These are phyloP conservation scores for Zophobas atratus DNA, from an alignment of 1,140 invertebrate genomes.

Conservation along the genomic window DNA sequence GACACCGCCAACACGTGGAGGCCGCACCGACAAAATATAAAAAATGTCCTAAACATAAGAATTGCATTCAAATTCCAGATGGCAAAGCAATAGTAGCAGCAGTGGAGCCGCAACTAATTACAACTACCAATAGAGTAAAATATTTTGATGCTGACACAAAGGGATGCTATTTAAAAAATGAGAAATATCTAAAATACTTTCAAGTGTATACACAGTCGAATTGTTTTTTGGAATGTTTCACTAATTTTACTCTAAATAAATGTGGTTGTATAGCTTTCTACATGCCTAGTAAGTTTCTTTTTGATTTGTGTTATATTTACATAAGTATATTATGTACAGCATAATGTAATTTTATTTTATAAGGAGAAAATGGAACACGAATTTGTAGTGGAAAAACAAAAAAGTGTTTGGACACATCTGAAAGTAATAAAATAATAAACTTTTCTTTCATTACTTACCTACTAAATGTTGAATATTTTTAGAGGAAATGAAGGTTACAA, in stretches of 20 bases:
- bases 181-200: constrained; percentile 72
- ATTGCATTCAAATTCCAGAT: constrained; percentile 72
- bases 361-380: too few species aligned
- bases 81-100: constrained; percentile 70
- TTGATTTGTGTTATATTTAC: too few species aligned
- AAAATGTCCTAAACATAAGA: too few species aligned
- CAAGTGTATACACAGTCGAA: constrained; percentile 74
- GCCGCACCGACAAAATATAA: too few species aligned
- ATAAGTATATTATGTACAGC: too few species aligned
- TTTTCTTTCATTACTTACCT: background rate
- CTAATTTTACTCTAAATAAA: constrained; percentile 72
- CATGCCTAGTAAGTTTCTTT: constrained; percentile 73
- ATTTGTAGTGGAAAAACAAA: too few species aligned
- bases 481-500: background rate
- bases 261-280: constrained; percentile 75
- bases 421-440: background rate
- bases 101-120: constrained; percentile 77
- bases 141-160: constrained; percentile 71
- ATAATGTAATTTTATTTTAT: too few species aligned
- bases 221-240: constrained; percentile 76
- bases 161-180: constrained; percentile 74
- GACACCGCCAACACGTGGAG: too few species aligned
- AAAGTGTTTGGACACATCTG: background rate
- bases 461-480: background rate
- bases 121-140: constrained; percentile 72